Evolutionary conservation across 2,797 vertebrate genomes (phyloP).

Genomic region (Phataginus tricuspis): DNA sequence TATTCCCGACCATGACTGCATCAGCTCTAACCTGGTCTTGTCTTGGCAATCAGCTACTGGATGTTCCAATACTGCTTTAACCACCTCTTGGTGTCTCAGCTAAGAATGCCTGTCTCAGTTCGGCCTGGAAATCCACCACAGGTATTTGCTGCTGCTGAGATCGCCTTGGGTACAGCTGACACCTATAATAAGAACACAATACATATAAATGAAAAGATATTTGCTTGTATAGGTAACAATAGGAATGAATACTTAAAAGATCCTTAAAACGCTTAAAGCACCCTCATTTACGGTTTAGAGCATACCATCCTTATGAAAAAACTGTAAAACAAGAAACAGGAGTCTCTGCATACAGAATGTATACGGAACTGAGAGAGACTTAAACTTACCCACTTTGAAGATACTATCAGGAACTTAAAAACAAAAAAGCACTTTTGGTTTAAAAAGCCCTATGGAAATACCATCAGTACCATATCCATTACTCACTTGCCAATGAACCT

Average conservation of each 20-base stretch:
- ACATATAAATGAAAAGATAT: not conserved
- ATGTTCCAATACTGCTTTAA: conserved; percentile 56
- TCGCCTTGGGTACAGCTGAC: conserved; percentile 60
- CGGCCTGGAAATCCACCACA: conserved; percentile 75
- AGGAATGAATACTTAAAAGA: not conserved
- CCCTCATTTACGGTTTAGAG: not conserved
- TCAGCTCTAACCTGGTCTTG: conserved; percentile 59
- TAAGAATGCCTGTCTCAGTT: conserved; percentile 75
- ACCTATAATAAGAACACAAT: conserved; percentile 58
- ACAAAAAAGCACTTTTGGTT: not conserved
- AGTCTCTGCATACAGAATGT: not conserved
- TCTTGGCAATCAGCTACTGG: not conserved
- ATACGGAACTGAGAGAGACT: not conserved
- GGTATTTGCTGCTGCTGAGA: conserved; percentile 71
- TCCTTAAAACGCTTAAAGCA: not conserved
- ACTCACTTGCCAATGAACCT: not conserved
- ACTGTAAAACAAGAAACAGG: not conserved
- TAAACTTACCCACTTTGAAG: not conserved
- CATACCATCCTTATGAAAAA: not conserved
- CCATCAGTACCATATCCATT: not conserved
- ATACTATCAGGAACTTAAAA: not conserved
- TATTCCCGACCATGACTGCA: not conserved
- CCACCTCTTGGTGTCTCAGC: conserved; percentile 77
- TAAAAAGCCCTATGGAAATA: not conserved
- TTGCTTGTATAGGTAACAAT: no score